These are phyloP conservation scores for Polypedilum pembai DNA, from an alignment of 1,140 invertebrate species.

Conservation along the genomic window DNA sequence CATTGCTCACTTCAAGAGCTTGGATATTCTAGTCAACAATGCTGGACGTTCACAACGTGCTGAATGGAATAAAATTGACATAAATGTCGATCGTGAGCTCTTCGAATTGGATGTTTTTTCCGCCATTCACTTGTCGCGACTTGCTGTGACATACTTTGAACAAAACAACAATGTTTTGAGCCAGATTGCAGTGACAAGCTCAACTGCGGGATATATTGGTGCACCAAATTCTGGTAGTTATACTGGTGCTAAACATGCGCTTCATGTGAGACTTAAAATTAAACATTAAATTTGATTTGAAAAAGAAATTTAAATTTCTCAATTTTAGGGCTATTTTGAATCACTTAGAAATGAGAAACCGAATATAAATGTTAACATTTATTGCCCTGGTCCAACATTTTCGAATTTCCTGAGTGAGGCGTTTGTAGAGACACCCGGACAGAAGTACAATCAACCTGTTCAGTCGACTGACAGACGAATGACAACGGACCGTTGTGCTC, in stretches of 20 bases:
- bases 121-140: slow-evolving; percentile 59
- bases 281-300: too few species aligned
- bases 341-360: slow-evolving; percentile 55
- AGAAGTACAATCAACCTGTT: slow-evolving; percentile 51
- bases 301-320: slow-evolving; percentile 27
- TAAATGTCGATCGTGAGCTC: slow-evolving; percentile 66
- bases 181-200: slow-evolving; percentile 66
- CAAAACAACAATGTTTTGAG: slow-evolving; percentile 49
- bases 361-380: slow-evolving; percentile 53
- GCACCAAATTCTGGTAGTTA: slow-evolving; percentile 70
- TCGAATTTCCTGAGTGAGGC: slow-evolving; percentile 63
- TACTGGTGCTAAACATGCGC: slow-evolving; percentile 69
- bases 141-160: slow-evolving; percentile 60
- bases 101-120: slow-evolving; percentile 80
- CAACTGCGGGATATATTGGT: slow-evolving; percentile 60
- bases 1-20: slow-evolving; percentile 60
- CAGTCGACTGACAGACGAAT: slow-evolving; percentile 53
- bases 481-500: slow-evolving; percentile 61
- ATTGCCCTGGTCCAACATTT: slow-evolving; percentile 69
- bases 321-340: slow-evolving; percentile 64
- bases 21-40: slow-evolving; percentile 76
- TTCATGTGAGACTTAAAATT: slow-evolving; percentile 73
- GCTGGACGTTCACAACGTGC: slow-evolving; percentile 75
- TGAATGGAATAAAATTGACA: slow-evolving; percentile 63
- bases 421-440: slow-evolving; percentile 57